Conservation (phyloP, 2,797 vertebrate genomes). For the Salmo trutta region DNA sequence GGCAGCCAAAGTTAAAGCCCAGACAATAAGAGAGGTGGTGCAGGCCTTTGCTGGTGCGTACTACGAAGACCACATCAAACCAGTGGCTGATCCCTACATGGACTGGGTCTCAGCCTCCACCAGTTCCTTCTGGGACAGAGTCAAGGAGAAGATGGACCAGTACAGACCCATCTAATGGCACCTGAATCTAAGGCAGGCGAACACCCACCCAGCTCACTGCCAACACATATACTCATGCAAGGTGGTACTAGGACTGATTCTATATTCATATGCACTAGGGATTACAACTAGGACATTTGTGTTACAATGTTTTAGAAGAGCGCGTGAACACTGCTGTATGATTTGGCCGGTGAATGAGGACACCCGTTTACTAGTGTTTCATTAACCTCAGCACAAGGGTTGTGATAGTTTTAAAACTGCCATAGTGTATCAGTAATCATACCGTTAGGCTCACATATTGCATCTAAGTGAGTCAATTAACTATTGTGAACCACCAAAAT, state of each 20-base stretch:
- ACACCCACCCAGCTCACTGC: not conserved
- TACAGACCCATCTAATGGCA: not conserved
- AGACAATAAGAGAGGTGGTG: slow-evolving; percentile 12
- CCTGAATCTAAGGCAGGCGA: not conserved
- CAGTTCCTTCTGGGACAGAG: slow-evolving; percentile 12
- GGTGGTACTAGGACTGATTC: not conserved
- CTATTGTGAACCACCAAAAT: not conserved
- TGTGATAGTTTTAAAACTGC: not conserved
- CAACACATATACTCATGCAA: not conserved
- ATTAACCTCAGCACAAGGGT: too few species aligned
- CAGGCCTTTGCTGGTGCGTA: slow-evolving; percentile 44
- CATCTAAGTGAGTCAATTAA: not conserved
- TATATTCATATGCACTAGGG: not conserved
- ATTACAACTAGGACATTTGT: not conserved
- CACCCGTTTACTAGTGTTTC: not conserved
- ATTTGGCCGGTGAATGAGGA: not conserved
- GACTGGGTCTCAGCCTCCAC: slow-evolving; percentile 54
- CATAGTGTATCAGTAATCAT: not conserved
- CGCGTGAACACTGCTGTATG: not conserved
- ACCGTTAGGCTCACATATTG: not conserved
- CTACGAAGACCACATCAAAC: slow-evolving; percentile 72
- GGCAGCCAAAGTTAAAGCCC: slow-evolving; percentile 37
- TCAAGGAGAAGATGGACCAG: not conserved
- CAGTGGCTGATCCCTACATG: slow-evolving; percentile 45
- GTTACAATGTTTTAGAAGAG: too few species aligned